Evolutionary conservation across 2,113 vertebrate species (phyloP).

Genomic region (Pavo muticus): DNA sequence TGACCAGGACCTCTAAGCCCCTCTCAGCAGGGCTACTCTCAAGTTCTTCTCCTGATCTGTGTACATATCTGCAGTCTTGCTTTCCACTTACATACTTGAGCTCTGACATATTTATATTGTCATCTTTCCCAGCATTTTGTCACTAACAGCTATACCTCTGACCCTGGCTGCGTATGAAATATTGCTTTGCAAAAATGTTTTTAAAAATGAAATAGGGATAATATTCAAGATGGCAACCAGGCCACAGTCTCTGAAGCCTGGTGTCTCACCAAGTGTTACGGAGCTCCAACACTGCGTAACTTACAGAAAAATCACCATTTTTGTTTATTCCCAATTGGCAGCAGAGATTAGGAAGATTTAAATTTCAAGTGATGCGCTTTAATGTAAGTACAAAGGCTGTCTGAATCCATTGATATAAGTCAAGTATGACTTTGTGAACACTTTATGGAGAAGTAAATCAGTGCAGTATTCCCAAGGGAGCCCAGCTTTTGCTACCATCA

Average conservation of each 20-base stretch:
- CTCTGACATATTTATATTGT: neutral
- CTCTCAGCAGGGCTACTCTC: no score
- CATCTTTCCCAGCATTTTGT: neutral
- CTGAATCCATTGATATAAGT: neutral
- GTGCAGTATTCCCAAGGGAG: neutral
- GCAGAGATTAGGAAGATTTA: neutral
- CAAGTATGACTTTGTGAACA: neutral
- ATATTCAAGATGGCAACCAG: neutral
- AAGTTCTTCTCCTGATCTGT: no score
- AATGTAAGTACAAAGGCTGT: neutral
- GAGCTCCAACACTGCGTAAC: neutral
- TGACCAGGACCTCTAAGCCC: no score
- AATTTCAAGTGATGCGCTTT: neutral
- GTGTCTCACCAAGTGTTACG: neutral
- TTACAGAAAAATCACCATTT: neutral
- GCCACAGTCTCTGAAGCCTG: neutral
- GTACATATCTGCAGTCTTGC: neutral
- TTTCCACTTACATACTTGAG: neutral
- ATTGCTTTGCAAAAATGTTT: neutral
- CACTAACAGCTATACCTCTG: neutral
- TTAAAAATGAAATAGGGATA: neutral
- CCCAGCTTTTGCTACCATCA: accelerated
- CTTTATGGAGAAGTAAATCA: neutral
- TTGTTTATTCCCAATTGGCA: neutral
- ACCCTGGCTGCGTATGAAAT: neutral